These are phyloP conservation scores for Lepilemur septentrionalis DNA, from an alignment of 2,797 vertebrate species.

Conservation along the genomic window DNA sequence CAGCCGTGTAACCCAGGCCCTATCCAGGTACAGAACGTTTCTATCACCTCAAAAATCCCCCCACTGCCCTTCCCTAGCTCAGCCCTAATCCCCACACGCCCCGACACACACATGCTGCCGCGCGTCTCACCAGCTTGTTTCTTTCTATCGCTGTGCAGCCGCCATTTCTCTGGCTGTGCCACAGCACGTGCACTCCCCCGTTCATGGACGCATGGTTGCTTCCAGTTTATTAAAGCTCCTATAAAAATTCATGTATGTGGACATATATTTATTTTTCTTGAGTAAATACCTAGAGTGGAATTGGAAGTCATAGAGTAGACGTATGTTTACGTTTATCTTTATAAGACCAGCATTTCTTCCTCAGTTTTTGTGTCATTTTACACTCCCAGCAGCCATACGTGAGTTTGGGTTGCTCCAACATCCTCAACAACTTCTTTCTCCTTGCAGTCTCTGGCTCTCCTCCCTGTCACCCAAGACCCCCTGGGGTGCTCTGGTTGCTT, in stretches of 20 bases:
- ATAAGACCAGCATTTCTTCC: neutral
- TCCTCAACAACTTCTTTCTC: neutral
- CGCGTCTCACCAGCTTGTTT: neutral
- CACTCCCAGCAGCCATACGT: neutral
- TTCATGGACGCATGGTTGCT: neutral
- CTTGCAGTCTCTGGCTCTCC: neutral
- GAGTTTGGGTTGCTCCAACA: neutral
- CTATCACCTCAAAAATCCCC: neutral
- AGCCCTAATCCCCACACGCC: neutral
- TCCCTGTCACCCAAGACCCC: neutral
- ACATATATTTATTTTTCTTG: neutral
- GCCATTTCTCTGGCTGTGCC: too few relatives aligned
- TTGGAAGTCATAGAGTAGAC: neutral
- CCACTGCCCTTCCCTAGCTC: neutral
- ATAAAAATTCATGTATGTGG: neutral
- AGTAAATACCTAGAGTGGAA: neutral
- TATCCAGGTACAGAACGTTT: neutral
- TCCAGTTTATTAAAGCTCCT: neutral
- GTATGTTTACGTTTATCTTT: neutral
- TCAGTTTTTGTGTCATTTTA: neutral
- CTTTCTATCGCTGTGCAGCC: neutral
- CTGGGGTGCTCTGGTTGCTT: too few relatives aligned
- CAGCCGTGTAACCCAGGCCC: neutral
- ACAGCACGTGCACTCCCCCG: neutral
- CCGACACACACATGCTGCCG: neutral